These are phyloP conservation scores for Actinostola sp. DNA, from an alignment of 92 coral and sea anemone genomes.

Conservation along the genomic window DNA sequence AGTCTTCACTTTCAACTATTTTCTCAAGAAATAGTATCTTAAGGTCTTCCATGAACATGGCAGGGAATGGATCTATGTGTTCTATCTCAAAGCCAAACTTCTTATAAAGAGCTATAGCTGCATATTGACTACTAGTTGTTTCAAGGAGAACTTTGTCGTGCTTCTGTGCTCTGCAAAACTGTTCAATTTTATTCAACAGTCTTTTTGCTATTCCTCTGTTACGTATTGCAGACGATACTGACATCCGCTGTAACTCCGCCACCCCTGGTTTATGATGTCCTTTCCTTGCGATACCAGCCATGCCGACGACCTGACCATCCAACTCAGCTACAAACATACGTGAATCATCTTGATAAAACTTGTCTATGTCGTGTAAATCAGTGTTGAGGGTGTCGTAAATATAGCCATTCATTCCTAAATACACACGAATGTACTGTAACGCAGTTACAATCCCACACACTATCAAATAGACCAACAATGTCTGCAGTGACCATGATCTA, in stretches of 20 bases:
- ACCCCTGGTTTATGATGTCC: conserved; percentile 64
- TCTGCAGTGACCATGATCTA: conserved; percentile 41
- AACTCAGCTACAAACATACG: conserved; percentile 79
- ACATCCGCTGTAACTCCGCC: conserved; percentile 78
- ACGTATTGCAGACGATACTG: conserved; percentile 54
- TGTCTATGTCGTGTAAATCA: conserved; percentile 67
- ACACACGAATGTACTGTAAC: conserved; percentile 48
- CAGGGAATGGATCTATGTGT: no score
- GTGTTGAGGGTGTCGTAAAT: conserved; percentile 42
- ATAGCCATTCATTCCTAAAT: conserved; percentile 41
- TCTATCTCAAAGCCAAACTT: conserved; percentile 51
- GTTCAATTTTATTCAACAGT: conserved; percentile 35
- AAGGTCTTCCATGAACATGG: no score
- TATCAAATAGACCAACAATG: conserved; percentile 34
- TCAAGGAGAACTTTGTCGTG: conserved; percentile 39
- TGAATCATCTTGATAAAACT: conserved; percentile 59
- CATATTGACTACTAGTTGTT: conserved; percentile 59
- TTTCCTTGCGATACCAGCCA: conserved; percentile 63
- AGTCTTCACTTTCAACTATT: no score
- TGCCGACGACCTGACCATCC: conserved; percentile 68
- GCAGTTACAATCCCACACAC: conserved; percentile 51
- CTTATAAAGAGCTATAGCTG: conserved; percentile 64
- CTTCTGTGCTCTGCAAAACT: conserved; percentile 54
- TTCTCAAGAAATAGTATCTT: no score
- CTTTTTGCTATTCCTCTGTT: conserved; percentile 67